Evolutionary conservation across 2,888 invertebrate genomes (phyloP), one percentile per base, ranked within the genome.

Genomic region (Lasioglossum zephyrum): DNA sequence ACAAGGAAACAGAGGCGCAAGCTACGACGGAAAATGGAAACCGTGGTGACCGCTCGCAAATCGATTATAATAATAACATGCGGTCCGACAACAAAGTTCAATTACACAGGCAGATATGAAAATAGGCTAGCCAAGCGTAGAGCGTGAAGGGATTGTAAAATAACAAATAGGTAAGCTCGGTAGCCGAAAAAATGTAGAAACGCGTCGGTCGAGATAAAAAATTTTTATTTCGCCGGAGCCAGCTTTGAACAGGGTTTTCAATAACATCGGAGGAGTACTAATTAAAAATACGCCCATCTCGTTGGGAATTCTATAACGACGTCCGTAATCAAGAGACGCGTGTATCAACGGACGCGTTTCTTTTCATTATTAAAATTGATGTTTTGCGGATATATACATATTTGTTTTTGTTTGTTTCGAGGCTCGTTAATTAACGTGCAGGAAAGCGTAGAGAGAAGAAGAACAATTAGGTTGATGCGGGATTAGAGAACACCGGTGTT

Each of bases 401-500:
- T 16, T 16, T n/a, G n/a, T n/a, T 57, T 57, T 57, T 8, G 22
- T 57, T 57, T 11, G n/a, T n/a, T n/a, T 5, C 13, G 26, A 26
- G 60, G 26, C 26, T n/a, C 22, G 60, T 31, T 72, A 31, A 18
- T 83, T 73, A 76, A 31, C 36, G 60, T 36, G 16, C 72, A 83
- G 76, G 81, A 63, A 36, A 36, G 16, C 41, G 13, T 47, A 63
- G n/a, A 22, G 41, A 39, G 41, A 39, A 4, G 41, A 13, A 36
- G 13, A 39, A 18, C 11, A 57, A 47, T 44, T 22, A 79, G 66
- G 41, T 75, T 41, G 36, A 79, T 78, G 53, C 74, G 73, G 73
- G 63, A 78, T 81, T 79, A 82, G 44, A 39, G 76, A 76, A 88
- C 73, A 73, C 39, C 77, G 77, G 63, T 76, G 84, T 87, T 89